Base-by-base conservation (phyloP, 2,797 vertebrate genomes). In the Pteropus rufus region DNA sequence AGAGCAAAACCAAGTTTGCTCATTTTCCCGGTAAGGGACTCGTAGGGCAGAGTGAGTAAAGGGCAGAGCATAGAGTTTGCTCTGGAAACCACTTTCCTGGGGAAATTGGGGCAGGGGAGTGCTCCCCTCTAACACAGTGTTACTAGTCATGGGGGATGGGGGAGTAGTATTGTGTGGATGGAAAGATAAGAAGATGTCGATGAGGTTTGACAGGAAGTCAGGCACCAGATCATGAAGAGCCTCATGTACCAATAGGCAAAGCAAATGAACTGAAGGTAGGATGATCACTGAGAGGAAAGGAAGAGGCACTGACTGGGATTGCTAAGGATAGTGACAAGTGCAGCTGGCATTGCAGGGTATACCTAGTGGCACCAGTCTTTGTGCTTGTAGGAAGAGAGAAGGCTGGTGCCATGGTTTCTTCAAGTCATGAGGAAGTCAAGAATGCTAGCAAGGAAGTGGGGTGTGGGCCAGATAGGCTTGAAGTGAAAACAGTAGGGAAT, bases 351-450 rank as follows among this genome's bases (percentile, higher is more conserved):
- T 5, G 36, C 8, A 23, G 21, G 62, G 34, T 7, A 6, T 8
- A 10, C 2, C 10, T 6, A 4, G 41, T 41, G 36, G 16, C 19
- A 16, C n/a, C 2, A 29, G 26, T 18, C 31, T 10, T 41, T 39
- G 12, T 2, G 31, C 41, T 69, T 29, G 15, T 0, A 18, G 86
- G 62, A 34, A 67, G 39, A 89, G 46, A 60, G 69, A 65, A 75
- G 62, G 0, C 54, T 58, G 3, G 26, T 1, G 0, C 54, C 14
- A 4, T 7, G 31, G 58, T 19, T 89, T 52, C 0, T 0, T 23
- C 44, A 46, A 52, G 41, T n/a, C 41, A 16, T 14, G 19, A 21
- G 81, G 29, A 86, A 84, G 46, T 3, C 26, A 36, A 91, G 18
- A 31, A 65, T 70, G 58, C 41, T 58, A 60, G 10, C 26, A 15